Conservation (phyloP, 2,888 invertebrate species). For the Agrochola macilenta region DNA sequence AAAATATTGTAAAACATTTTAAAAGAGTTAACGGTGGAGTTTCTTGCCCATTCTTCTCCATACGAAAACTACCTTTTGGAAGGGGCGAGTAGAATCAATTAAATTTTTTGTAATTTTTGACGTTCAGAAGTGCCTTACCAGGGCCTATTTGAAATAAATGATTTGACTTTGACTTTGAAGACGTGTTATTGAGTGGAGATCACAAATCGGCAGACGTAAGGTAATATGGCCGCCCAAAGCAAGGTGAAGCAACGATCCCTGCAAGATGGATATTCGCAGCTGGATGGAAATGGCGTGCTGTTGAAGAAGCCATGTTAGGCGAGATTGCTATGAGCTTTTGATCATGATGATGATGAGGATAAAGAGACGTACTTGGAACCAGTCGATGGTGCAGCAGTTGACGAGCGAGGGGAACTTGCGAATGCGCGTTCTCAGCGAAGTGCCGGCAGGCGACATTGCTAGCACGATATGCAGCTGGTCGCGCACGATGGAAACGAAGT, state of each 20-base stretch:
- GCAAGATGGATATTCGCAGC: neutral
- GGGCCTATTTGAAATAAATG: too few species aligned
- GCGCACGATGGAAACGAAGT: constrained; percentile 96
- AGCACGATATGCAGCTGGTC: constrained; percentile 97
- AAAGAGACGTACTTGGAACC: constrained; percentile 93
- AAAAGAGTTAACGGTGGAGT: too few species aligned
- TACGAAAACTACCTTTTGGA: too few species aligned
- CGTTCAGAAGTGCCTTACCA: too few species aligned
- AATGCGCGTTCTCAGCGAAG: constrained; percentile 94
- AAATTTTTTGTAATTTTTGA: too few species aligned
- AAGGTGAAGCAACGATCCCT: neutral
- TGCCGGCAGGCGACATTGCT: constrained; percentile 97
- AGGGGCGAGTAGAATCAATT: too few species aligned
- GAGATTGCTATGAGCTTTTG: neutral
- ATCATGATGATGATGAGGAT: neutral
- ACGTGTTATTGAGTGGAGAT: neutral
- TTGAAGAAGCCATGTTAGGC: neutral
- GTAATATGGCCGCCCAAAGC: neutral
- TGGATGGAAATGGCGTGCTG: neutral
- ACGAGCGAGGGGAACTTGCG: constrained; percentile 98
- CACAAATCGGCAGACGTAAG: neutral
- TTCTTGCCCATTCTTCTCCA: too few species aligned
- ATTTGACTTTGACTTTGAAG: too few species aligned
- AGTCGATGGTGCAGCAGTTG: constrained; percentile 98
- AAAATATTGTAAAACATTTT: too few species aligned